Conservation (phyloP, 2,797 vertebrate species). For the Hippocampus kuda region DNA sequence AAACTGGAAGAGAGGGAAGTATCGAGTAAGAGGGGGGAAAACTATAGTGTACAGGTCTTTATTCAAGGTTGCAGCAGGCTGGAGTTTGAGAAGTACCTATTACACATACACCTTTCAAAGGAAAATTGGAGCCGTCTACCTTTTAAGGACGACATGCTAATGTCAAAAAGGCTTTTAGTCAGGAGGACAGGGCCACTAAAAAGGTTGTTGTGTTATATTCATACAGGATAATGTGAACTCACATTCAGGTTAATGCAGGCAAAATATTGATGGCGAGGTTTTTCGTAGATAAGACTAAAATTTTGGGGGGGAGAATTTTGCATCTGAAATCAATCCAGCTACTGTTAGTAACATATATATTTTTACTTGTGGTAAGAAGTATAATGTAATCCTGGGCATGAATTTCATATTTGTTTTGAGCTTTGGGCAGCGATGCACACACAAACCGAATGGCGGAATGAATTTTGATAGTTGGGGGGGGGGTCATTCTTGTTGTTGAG, state of each 20-base stretch:
- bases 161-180: constrained; percentile 67
- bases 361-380: not conserved
- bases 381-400: not conserved
- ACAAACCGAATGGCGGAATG: not conserved
- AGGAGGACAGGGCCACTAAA: constrained; percentile 43
- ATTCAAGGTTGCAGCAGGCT: constrained; percentile 81
- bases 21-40: constrained; percentile 8
- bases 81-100: constrained; percentile 87
- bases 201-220: constrained; percentile 48
- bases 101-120: constrained; percentile 89
- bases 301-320: not conserved
- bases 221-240: constrained; percentile 42
- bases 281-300: constrained; percentile 23
- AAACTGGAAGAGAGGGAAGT: constrained; percentile 9
- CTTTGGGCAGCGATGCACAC: not conserved
- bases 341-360: not conserved
- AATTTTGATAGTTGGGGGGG: not conserved
- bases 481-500: not conserved
- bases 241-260: constrained; percentile 18
- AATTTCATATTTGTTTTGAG: not conserved
- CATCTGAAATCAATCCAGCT: not conserved
- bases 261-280: constrained; percentile 35
- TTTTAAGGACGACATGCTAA: constrained; percentile 97
- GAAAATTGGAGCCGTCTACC: constrained; percentile 88
- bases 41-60: constrained; percentile 57